Conservation (phyloP, 1,140 invertebrate species). For the Drosophila azteca region DNA sequence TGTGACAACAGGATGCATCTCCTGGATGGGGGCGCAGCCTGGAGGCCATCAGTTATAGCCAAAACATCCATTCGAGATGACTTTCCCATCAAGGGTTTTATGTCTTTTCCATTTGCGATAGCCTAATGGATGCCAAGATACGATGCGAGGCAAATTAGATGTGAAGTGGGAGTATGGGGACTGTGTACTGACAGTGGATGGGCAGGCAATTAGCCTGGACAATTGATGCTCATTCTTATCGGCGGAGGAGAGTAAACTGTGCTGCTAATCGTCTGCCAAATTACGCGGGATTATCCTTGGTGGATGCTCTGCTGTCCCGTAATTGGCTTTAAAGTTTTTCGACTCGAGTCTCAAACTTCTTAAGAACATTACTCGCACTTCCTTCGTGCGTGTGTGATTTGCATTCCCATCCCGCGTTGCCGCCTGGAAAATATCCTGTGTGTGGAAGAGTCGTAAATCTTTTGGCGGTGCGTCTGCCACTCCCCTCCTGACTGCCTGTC, state of each 20-base stretch:
- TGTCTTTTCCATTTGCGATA: conserved; percentile 50
- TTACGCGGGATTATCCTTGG: conserved; percentile 33
- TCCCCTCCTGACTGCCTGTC: conserved; percentile 10
- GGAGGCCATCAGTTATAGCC: conserved; percentile 39
- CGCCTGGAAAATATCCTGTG: conserved; percentile 39
- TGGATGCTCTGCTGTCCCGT: conserved; percentile 17
- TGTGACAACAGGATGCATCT: conserved; percentile 63
- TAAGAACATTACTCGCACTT: conserved; percentile 18
- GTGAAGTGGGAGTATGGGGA: conserved; percentile 23
- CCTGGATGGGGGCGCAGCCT: conserved; percentile 33
- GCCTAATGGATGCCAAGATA: conserved; percentile 54
- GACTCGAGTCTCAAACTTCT: conserved; percentile 14
- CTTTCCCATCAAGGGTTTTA: conserved; percentile 32
- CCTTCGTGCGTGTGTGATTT: conserved; percentile 56
- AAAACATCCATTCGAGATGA: conserved; percentile 23
- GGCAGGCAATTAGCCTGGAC: conserved; percentile 37
- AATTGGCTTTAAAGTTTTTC: conserved; percentile 70
- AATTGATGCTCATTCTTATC: conserved; percentile 28
- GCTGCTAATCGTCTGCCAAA: conserved; percentile 31
- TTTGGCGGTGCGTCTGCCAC: conserved; percentile 39
- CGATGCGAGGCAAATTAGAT: conserved; percentile 60
- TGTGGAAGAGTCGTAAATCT: conserved; percentile 74
- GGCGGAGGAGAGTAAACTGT: conserved; percentile 6
- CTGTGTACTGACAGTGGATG: not conserved
- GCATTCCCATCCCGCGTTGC: conserved; percentile 53